Conservation (phyloP, 2,113 vertebrate species). For the Regulus satrapa region DNA sequence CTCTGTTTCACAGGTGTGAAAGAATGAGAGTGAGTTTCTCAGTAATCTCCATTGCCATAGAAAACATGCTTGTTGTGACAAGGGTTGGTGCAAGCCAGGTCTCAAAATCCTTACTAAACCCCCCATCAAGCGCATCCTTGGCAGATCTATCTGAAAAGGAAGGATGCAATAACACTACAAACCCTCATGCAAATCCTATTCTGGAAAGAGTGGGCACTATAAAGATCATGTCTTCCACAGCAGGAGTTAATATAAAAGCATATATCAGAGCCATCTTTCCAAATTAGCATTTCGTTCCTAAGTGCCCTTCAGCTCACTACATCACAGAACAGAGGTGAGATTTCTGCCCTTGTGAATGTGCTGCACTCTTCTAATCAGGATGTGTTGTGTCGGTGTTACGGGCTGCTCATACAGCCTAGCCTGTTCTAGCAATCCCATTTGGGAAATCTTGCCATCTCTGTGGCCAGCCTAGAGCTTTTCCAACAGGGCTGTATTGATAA, state of each 20-base stretch:
- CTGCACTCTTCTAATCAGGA: not conserved
- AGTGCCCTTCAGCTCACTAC: not conserved
- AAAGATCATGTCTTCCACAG: not conserved
- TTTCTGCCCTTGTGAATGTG: not conserved
- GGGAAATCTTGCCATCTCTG: not conserved
- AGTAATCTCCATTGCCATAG: not conserved
- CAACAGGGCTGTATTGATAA: not conserved
- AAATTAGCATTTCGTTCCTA: not conserved
- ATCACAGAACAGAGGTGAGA: slow-evolving; percentile 2
- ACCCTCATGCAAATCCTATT: not conserved
- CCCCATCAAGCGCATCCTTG: accelerated
- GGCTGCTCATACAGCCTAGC: not conserved
- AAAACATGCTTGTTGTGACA: not conserved
- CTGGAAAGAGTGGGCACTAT: not conserved
- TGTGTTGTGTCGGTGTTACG: not conserved
- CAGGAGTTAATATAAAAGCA: not conserved
- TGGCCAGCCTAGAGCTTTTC: not conserved
- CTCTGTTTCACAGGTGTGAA: not conserved
- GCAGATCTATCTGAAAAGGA: not conserved
- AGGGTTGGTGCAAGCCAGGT: not conserved
- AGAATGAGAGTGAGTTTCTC: not conserved
- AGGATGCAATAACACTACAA: not conserved
- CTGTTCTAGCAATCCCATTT: not conserved
- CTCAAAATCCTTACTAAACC: not conserved
- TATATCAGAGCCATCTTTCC: not conserved